phyloP scores from a whole-genome alignment of 2,888 invertebrate species.

The Philonicus albiceps region DNA sequence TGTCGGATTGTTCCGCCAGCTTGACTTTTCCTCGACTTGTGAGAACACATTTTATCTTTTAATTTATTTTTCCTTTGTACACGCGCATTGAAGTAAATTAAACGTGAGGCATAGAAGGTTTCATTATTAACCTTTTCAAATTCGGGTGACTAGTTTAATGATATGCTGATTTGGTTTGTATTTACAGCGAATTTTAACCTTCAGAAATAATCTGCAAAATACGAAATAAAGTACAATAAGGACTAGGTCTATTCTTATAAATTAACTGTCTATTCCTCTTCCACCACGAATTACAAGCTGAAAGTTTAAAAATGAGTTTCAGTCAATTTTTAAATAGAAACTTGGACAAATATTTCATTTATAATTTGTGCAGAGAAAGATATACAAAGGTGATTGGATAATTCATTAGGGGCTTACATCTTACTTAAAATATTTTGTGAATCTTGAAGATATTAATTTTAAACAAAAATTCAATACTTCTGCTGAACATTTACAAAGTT shows the following conservation, averaged over 20 bases:
- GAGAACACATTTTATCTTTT: background rate
- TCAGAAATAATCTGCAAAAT: background rate
- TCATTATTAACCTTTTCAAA: background rate
- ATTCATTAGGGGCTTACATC: too few relatives aligned
- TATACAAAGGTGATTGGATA: too few relatives aligned
- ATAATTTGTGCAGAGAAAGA: too few relatives aligned
- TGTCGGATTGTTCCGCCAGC: background rate
- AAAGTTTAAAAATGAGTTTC: background rate
- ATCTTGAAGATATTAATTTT: too few relatives aligned
- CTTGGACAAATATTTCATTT: too few relatives aligned
- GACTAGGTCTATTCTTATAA: too few relatives aligned
- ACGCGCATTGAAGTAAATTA: background rate
- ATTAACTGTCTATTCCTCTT: background rate
- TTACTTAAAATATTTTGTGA: too few relatives aligned
- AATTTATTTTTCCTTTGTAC: background rate
- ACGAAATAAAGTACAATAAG: background rate
- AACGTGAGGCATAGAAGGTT: background rate
- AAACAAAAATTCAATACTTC: too few relatives aligned
- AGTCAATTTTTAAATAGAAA: too few relatives aligned
- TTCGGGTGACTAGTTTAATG: background rate
- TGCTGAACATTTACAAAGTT: background rate
- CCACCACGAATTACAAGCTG: background rate
- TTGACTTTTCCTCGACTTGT: background rate
- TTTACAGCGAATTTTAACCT: background rate
- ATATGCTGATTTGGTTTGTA: background rate